Conservation (phyloP, 1,140 invertebrate genomes). For the Thrips palmi region DNA sequence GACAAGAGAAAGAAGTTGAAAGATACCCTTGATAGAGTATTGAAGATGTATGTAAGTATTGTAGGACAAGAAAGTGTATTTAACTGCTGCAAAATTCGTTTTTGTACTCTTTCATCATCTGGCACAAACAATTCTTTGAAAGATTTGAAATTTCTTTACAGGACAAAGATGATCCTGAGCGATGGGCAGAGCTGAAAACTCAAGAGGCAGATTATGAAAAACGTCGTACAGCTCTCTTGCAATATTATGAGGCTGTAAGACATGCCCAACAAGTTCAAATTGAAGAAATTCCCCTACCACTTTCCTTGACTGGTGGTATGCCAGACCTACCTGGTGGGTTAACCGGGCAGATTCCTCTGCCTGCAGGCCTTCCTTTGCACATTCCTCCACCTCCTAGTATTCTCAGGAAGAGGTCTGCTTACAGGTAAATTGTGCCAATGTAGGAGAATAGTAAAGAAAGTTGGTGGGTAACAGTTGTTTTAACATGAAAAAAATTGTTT, state of each 20-base stretch:
- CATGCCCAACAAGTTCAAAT: conserved; percentile 79
- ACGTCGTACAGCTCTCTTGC: conserved; percentile 62
- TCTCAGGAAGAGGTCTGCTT: conserved; percentile 51
- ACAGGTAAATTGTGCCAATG: conserved; percentile 24
- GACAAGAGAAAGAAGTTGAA: conserved; percentile 91
- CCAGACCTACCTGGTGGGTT: conserved; percentile 29
- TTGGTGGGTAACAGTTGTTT: too few species aligned
- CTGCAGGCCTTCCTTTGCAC: conserved; percentile 39
- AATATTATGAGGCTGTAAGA: conserved; percentile 86
- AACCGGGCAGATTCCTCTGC: conserved; percentile 59
- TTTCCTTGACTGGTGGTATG: conserved; percentile 23
- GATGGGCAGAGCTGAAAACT: conserved; percentile 76
- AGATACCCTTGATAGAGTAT: conserved; percentile 84
- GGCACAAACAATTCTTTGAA: conserved; percentile 1
- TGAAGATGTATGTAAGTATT: conserved; percentile 89
- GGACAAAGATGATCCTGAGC: conserved; percentile 92
- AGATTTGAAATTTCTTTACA: conserved; percentile 24
- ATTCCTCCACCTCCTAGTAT: conserved; percentile 34
- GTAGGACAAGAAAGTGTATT: conserved; percentile 17
- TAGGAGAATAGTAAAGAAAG: too few species aligned
- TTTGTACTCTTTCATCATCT: not conserved
- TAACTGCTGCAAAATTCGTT: not conserved
- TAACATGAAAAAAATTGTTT: conserved; percentile 13
- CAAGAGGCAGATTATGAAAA: conserved; percentile 88
- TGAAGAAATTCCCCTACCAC: conserved; percentile 90